Evolutionary conservation across 2,113 vertebrate species (phyloP).

Genomic region (Corydoras sp.): DNA sequence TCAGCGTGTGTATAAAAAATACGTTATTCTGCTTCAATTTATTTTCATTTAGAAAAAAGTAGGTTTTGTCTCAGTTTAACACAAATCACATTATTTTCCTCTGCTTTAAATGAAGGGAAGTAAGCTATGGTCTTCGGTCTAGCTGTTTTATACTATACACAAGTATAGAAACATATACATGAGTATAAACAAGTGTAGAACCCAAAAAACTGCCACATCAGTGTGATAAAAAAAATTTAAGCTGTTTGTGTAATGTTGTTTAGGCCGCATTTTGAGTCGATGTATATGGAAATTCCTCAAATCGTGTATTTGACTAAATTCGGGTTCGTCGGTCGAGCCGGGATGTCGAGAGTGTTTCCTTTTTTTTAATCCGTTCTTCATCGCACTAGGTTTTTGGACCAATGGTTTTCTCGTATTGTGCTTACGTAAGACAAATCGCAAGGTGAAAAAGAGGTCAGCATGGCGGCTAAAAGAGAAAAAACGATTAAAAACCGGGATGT

Average conservation of each 20-base stretch:
- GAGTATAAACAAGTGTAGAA: too few relatives aligned
- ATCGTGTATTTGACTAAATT: background rate
- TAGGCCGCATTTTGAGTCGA: background rate
- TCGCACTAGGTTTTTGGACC: constrained; percentile 53
- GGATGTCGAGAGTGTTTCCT: constrained; percentile 28
- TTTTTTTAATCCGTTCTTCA: constrained; percentile 34
- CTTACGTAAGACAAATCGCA: constrained; percentile 59
- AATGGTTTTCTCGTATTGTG: constrained; percentile 52
- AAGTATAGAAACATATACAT: too few relatives aligned
- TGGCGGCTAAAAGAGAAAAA: constrained; percentile 46
- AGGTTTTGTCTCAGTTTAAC: too few relatives aligned
- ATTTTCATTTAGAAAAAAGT: too few relatives aligned
- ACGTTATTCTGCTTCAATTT: too few relatives aligned
- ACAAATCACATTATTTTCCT: too few relatives aligned
- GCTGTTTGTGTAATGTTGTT: background rate
- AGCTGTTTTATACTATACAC: too few relatives aligned
- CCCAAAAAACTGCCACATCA: too few relatives aligned
- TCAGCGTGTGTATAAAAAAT: too few relatives aligned
- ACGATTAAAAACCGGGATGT: background rate
- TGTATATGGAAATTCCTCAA: too few relatives aligned
- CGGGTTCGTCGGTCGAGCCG: background rate
- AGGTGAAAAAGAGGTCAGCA: constrained; percentile 71
- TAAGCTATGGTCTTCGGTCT: too few relatives aligned
- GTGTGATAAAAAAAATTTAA: background rate
- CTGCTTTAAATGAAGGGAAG: too few relatives aligned